phyloP scores from a whole-genome alignment of 2,113 vertebrate genomes.

The Rattus norvegicus region GRCr8 NC_086028.1:9105001-9105500 shows the following conservation, averaged over 20 bases:
- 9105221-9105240: background rate
- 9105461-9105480: background rate
- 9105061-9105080: background rate
- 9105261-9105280: background rate
- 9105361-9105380: background rate
- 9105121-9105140: fast-evolving
- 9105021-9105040: background rate
- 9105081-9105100: background rate
- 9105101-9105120: fast-evolving
- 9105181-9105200: background rate
- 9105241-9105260: too few species aligned
- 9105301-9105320: background rate
- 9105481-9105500: background rate
- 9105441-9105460: background rate
- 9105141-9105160: background rate
- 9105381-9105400: background rate
- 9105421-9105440: background rate
- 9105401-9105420: background rate
- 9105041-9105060: background rate
- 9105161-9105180: background rate
- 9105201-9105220: background rate
- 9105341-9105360: too few species aligned
- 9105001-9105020: background rate
- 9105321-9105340: fast-evolving
- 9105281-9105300: fast-evolving